phyloP scores from a whole-genome alignment of 1,140 invertebrate species.

The Calliopsis andreniformis region DNA sequence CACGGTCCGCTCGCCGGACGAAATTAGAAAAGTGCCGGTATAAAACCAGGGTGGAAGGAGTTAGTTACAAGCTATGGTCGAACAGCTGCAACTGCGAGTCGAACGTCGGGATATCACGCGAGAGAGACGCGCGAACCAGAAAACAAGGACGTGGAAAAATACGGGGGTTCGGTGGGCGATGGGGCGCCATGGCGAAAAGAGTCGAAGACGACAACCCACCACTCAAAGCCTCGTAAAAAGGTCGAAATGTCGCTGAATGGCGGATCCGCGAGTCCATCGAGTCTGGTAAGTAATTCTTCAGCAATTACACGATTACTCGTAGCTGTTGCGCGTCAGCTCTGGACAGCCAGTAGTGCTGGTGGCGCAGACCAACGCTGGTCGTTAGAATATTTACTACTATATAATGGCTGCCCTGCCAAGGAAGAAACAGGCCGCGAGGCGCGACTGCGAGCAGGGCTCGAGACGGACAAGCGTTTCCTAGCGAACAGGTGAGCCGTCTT shows the following conservation, averaged over 20 bases:
- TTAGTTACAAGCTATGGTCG: conserved; percentile 57
- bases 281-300: conserved; percentile 80
- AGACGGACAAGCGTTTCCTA: too few species aligned
- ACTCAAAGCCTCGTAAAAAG: conserved; percentile 78
- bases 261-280: conserved; percentile 69
- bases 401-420: conserved; percentile 77
- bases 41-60: conserved; percentile 62
- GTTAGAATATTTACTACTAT: conserved; percentile 82
- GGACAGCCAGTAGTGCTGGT: conserved; percentile 25
- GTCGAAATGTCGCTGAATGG: conserved; percentile 81
- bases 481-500: conserved; percentile 34
- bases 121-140: conserved; percentile 22
- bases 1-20: conserved; percentile 42
- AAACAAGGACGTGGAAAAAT: neutral
- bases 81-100: conserved; percentile 54
- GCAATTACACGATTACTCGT: conserved; percentile 82
- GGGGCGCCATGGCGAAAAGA: neutral
- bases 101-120: conserved; percentile 67
- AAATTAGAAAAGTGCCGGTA: conserved; percentile 76
- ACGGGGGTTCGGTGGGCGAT: neutral
- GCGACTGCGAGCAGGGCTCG: conserved; percentile 21
- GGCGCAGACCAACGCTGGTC: conserved; percentile 67
- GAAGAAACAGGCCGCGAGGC: conserved; percentile 65
- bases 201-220: conserved; percentile 72
- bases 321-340: conserved; percentile 63